These are phyloP conservation scores for Archips crataeganus DNA, from an alignment of 2,888 invertebrate genomes.

Conservation along the genomic window DNA sequence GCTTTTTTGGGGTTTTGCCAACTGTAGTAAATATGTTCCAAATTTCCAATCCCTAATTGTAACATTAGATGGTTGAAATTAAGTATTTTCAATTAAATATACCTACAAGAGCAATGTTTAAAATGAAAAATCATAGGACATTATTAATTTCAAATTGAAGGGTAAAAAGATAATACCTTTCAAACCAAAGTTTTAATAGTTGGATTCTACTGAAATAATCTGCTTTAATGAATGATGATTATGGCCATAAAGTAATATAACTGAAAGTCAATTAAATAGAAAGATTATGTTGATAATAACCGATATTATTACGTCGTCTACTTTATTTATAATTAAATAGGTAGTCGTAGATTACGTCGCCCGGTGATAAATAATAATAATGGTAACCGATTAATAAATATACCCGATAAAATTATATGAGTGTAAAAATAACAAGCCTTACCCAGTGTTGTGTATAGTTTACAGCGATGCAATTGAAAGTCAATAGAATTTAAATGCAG, in stretches of 20 bases:
- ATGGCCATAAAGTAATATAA: neutral
- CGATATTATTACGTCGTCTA: slow-evolving; percentile 6
- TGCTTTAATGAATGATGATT: neutral
- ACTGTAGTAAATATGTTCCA: too few relatives aligned
- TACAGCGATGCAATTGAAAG: slow-evolving; percentile 26
- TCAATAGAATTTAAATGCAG: slow-evolving; percentile 35
- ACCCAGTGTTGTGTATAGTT: slow-evolving; percentile 27
- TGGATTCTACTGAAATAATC: neutral
- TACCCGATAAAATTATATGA: neutral
- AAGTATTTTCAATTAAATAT: too few relatives aligned
- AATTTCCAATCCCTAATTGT: too few relatives aligned
- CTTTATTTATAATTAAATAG: slow-evolving; percentile 15
- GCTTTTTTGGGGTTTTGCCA: too few relatives aligned
- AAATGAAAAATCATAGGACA: too few relatives aligned
- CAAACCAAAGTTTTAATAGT: neutral
- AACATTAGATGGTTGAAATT: too few relatives aligned
- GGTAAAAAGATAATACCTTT: neutral
- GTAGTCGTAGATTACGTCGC: slow-evolving; percentile 7
- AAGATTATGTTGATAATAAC: slow-evolving; percentile 16
- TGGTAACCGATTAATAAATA: neutral
- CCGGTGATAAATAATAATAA: neutral
- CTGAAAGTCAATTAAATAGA: slow-evolving; percentile 16
- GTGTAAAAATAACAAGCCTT: slow-evolving; percentile 14
- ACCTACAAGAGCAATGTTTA: too few relatives aligned
- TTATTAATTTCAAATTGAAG: neutral